These are phyloP conservation scores for Tholera decimalis DNA, from an alignment of 2,888 invertebrate species.

Conservation along the genomic window DNA sequence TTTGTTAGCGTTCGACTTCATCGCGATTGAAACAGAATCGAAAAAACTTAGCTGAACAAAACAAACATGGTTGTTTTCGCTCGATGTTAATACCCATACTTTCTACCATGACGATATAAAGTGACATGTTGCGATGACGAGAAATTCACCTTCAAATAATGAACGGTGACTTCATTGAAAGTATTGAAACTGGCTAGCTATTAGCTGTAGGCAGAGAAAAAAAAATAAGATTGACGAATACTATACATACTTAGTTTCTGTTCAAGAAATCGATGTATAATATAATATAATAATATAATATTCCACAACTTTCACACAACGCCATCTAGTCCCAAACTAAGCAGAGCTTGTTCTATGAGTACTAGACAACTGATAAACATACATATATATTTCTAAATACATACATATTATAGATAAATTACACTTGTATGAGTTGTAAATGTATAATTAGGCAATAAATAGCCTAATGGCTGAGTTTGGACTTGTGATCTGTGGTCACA, in stretches of 20 bases:
- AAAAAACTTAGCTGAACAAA: slow-evolving; percentile 75
- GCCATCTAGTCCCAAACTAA: no score
- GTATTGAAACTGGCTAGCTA: no score
- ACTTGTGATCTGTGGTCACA: no score
- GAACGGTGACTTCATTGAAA: neutral
- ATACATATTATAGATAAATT: no score
- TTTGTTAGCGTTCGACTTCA: slow-evolving; percentile 77
- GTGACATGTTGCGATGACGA: slow-evolving; percentile 42
- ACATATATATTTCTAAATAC: no score
- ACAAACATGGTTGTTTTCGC: slow-evolving; percentile 86
- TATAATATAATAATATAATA: neutral
- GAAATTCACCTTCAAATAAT: slow-evolving; percentile 9
- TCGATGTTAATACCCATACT: slow-evolving; percentile 70
- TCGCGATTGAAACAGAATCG: slow-evolving; percentile 71
- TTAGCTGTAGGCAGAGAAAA: neutral
- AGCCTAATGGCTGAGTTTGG: no score
- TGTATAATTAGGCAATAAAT: no score
- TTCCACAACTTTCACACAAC: no score
- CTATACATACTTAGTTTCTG: neutral
- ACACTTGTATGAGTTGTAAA: no score
- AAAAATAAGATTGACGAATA: no score
- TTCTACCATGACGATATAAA: slow-evolving; percentile 71
- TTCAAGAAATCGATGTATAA: neutral
- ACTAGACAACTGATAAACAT: no score
- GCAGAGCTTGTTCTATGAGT: no score